Evolutionary conservation across 2,797 vertebrate genomes (phyloP), one percentile per base, ranked within the genome.

Genomic region (Lepilemur ruficaudatus): DNA sequence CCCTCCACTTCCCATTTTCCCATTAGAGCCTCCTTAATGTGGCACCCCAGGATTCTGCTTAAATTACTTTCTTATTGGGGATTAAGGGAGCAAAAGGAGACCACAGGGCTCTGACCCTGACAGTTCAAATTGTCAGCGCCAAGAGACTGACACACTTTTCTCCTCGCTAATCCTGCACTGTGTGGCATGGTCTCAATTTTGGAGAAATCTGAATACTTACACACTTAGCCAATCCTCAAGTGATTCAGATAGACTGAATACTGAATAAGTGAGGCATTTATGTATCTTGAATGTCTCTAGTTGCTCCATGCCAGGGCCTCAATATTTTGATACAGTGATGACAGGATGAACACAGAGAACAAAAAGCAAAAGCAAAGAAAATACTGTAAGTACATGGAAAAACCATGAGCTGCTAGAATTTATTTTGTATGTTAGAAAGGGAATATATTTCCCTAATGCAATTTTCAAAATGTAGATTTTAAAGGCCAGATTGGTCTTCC

Each of bases 121-220:
- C 67, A 91, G 85, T 96, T 97, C 86, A 89, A 95, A 94, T 79
- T 95, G 95, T 96, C 94, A 96, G 83, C 59, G 1, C 95, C 59
- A 41, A 28, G 72, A 95, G 95, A 96, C 80, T 65, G 94, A 73
- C 92, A 92, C 75, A 65, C 65, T 93, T 89, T 87, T 32, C 85
- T 86, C 59, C 78, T 86, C 90, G 46, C 72, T 67, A 72, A 81
- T 59, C 59, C 94, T 0, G 0, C 41, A 63, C 46, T 61, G 35
- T 4, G 1, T 83, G 90, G 88, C 91, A 96, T 80, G 96, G 79
- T 94, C 96, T 97, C 95, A 94, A 84, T 94, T 88, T 95, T 18
- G 70, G 79, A 96, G 96, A 94, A 81, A 80, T 84, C 18, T 0
- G 1, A 84, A 96, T 72, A 67, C 87, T 89, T 85, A 65, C 22